Conservation (phyloP, 2,888 invertebrate species). For the Nephrocerus scutellatus region DNA sequence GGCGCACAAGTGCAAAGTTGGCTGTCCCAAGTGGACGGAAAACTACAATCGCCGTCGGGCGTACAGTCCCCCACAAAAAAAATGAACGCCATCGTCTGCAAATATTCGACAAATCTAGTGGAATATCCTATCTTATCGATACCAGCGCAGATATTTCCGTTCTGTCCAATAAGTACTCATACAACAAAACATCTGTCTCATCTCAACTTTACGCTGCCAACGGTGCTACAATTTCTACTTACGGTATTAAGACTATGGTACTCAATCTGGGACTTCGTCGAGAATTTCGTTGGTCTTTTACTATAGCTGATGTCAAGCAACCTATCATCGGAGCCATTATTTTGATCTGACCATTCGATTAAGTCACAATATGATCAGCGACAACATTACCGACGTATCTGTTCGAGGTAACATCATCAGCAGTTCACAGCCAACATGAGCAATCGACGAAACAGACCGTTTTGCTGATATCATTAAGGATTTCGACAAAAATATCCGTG, state of each 20-base stretch:
- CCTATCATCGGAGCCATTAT: constrained; percentile 6
- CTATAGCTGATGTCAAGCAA: constrained; percentile 7
- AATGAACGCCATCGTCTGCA: constrained; percentile 1
- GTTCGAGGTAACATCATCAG: too few species aligned
- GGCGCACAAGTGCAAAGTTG: constrained; percentile 3
- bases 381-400: too few species aligned
- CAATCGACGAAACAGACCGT: constrained; percentile 1
- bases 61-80: too few species aligned
- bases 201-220: constrained; percentile 5
- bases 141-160: constrained; percentile 8
- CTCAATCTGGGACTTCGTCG: constrained; percentile 1
- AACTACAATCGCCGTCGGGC: too few species aligned
- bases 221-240: constrained; percentile 5
- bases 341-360: constrained; percentile 8
- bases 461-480: constrained; percentile 3
- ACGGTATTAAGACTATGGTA: constrained; percentile 2
- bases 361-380: constrained; percentile 3
- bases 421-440: constrained; percentile 3
- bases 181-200: too few species aligned
- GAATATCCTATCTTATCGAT: constrained; percentile 2
- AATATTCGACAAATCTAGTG: not conserved
- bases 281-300: constrained; percentile 5
- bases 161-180: too few species aligned
- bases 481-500: constrained; percentile 1
- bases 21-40: constrained; percentile 8